These are phyloP conservation scores for Anguilla pacifica DNA, from an alignment of 2,797 vertebrate genomes.

Conservation along the genomic window DNA sequence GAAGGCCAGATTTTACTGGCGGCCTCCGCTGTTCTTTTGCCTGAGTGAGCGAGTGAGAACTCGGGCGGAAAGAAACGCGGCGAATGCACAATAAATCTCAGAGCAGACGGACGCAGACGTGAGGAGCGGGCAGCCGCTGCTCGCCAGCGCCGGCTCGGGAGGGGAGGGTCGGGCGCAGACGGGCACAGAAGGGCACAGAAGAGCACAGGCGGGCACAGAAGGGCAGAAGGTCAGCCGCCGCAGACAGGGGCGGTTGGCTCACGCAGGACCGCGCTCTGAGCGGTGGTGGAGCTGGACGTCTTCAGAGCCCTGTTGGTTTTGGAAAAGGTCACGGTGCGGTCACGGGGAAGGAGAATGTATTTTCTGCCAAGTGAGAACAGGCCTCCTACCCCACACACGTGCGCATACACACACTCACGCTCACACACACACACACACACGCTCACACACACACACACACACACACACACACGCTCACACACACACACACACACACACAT, in stretches of 20 bases:
- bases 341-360: neutral
- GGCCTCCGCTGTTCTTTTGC: neutral
- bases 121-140: neutral
- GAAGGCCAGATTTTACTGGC: neutral
- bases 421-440: neutral
- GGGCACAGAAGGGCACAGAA: neutral
- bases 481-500: neutral
- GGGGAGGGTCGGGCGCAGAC: neutral
- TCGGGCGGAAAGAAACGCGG: neutral
- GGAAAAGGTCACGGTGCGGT: conserved; percentile 12
- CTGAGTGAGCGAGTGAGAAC: neutral
- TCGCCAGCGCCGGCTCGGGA: neutral
- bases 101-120: neutral
- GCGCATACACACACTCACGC: neutral
- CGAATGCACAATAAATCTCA: neutral
- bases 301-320: neutral
- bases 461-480: neutral
- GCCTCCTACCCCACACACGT: neutral
- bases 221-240: neutral
- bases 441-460: neutral
- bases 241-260: neutral
- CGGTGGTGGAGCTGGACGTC: neutral
- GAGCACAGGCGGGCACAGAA: neutral
- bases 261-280: neutral
- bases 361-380: neutral